These are phyloP conservation scores for Drymonia ruficornis DNA, from an alignment of 2,888 invertebrate genomes.

Conservation along the genomic window DNA sequence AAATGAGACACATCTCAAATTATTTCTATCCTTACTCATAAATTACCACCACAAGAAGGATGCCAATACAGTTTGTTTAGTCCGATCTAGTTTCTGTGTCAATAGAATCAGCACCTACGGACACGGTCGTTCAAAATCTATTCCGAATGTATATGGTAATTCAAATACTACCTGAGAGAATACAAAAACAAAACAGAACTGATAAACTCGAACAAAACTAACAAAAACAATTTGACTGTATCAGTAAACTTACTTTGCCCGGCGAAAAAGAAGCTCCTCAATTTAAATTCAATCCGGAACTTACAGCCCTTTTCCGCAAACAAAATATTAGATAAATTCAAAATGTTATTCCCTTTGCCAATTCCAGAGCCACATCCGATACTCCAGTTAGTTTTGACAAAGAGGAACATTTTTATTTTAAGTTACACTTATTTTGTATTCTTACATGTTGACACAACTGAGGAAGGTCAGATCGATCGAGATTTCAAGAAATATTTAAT, in stretches of 20 bases:
- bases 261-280: conserved; percentile 44
- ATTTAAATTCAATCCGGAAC: conserved; percentile 62
- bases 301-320: conserved; percentile 48
- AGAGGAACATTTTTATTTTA: conserved; percentile 49
- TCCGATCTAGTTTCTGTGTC: no score
- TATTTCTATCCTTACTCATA: no score
- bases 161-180: not conserved
- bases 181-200: conserved; percentile 36
- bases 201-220: conserved; percentile 48
- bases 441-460: no score
- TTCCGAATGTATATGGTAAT: not conserved
- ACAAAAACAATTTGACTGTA: conserved; percentile 46
- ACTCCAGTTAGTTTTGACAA: conserved; percentile 53
- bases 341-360: conserved; percentile 59
- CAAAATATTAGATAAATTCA: conserved; percentile 58
- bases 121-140: not conserved
- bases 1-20: no score
- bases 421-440: not conserved
- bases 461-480: no score
- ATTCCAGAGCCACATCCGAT: conserved; percentile 44
- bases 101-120: no score
- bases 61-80: no score
- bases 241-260: conserved; percentile 48
- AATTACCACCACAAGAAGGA: no score
- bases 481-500: no score